Evolutionary conservation across 2,888 invertebrate species (phyloP).

Genomic region (Seira musarum): DNA sequence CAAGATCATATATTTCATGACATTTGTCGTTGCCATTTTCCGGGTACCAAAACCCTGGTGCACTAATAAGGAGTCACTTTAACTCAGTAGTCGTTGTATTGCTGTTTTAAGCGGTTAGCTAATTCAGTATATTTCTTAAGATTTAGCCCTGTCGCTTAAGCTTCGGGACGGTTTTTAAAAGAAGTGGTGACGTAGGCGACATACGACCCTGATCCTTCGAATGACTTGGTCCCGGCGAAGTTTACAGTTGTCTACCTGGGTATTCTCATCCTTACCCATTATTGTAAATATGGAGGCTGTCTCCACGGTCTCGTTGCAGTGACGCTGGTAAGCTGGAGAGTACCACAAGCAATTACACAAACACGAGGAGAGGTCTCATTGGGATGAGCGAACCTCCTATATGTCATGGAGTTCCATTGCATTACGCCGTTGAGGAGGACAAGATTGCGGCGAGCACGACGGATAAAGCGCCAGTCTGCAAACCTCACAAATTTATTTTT

Average conservation of each 20-base stretch:
- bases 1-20: no score
- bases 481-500: constrained; percentile 70
- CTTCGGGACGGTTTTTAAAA: constrained; percentile 70
- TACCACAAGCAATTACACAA: constrained; percentile 71
- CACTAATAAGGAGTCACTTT: no score
- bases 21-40: no score
- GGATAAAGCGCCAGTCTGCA: constrained; percentile 72
- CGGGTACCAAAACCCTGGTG: no score
- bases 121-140: constrained; percentile 67
- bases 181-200: constrained; percentile 71
- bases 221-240: constrained; percentile 69
- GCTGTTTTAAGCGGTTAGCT: constrained; percentile 59
- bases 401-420: constrained; percentile 33
- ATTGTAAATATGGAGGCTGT: constrained; percentile 16
- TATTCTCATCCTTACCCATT: constrained; percentile 59
- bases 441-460: constrained; percentile 68
- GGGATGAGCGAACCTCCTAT: constrained; percentile 69
- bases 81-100: constrained; percentile 59
- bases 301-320: constrained; percentile 69
- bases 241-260: constrained; percentile 43
- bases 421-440: constrained; percentile 69
- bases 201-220: constrained; percentile 61
- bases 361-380: constrained; percentile 71
- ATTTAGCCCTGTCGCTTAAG: constrained; percentile 68
- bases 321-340: constrained; percentile 49